These are phyloP conservation scores for silkworm (Bombyx mori) DNA, from an alignment of 1,140 invertebrate species.

Conservation along the genomic window DNA sequence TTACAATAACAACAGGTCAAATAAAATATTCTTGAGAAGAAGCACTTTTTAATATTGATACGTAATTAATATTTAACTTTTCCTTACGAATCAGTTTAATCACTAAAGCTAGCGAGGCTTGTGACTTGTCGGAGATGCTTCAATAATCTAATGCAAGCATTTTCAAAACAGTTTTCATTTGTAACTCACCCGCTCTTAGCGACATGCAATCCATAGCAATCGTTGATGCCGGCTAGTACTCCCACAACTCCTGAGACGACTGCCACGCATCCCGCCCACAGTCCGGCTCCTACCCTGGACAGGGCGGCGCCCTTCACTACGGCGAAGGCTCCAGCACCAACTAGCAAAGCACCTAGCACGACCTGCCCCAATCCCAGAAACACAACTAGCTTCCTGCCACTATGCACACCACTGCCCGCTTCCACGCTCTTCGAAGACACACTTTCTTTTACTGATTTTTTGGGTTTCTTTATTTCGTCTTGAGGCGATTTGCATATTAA, in stretches of 20 bases:
- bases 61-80: no score
- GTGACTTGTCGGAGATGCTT: background rate
- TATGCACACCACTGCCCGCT: slow-evolving; percentile 40
- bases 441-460: slow-evolving; percentile 35
- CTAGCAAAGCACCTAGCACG: slow-evolving; percentile 72
- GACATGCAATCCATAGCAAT: slow-evolving; percentile 69
- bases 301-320: slow-evolving; percentile 73
- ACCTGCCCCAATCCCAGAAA: slow-evolving; percentile 71
- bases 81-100: no score
- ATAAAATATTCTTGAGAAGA: no score
- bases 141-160: background rate
- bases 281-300: slow-evolving; percentile 72
- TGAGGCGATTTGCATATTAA: slow-evolving; percentile 72
- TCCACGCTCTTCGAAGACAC: slow-evolving; percentile 54
- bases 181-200: slow-evolving; percentile 46
- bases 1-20: no score
- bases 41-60: no score
- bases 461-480: slow-evolving; percentile 39
- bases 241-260: slow-evolving; percentile 72
- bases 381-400: slow-evolving; percentile 54
- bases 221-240: slow-evolving; percentile 72
- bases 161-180: background rate
- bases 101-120: no score
- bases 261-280: slow-evolving; percentile 75
- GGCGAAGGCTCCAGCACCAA: slow-evolving; percentile 71